These are phyloP conservation scores for Dyspetes luteomarginatus DNA, from an alignment of 2,888 invertebrate genomes.

Conservation along the genomic window DNA sequence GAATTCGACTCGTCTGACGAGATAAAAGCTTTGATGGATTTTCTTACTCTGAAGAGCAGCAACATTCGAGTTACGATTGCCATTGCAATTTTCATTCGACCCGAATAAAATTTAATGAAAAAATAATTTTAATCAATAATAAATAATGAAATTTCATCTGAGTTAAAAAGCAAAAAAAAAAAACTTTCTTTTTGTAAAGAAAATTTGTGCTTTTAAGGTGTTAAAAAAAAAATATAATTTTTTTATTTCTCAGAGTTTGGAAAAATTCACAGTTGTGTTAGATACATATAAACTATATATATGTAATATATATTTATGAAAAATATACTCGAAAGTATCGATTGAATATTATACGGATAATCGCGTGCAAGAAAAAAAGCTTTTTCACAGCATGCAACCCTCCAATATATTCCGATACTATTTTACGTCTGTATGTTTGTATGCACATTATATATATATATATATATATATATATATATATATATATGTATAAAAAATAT, in stretches of 20 bases:
- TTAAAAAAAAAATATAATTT: not conserved
- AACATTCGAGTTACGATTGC: not conserved
- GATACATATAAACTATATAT: not conserved
- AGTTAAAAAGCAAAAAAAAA: not conserved
- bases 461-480: too few species aligned
- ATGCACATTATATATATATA: too few species aligned
- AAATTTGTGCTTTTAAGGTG: too few species aligned
- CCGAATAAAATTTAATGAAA: too few species aligned
- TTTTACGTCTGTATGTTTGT: too few species aligned
- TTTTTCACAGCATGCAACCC: not conserved
- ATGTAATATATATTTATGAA: not conserved
- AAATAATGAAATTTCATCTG: too few species aligned
- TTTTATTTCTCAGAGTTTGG: not conserved
- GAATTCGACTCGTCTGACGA: not conserved
- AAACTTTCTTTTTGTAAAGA: too few species aligned
- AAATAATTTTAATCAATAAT: too few species aligned
- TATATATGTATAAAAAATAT: too few species aligned
- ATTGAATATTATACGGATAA: constrained; percentile 14
- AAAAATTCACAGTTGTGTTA: not conserved
- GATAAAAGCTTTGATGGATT: not conserved
- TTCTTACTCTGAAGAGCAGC: not conserved
- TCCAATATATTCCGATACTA: not conserved
- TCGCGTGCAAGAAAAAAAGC: constrained; percentile 13
- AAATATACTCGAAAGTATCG: not conserved
- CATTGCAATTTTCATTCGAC: not conserved